Evolutionary conservation across 2,888 invertebrate genomes (phyloP).

Genomic region (Slavum lentiscoides): DNA sequence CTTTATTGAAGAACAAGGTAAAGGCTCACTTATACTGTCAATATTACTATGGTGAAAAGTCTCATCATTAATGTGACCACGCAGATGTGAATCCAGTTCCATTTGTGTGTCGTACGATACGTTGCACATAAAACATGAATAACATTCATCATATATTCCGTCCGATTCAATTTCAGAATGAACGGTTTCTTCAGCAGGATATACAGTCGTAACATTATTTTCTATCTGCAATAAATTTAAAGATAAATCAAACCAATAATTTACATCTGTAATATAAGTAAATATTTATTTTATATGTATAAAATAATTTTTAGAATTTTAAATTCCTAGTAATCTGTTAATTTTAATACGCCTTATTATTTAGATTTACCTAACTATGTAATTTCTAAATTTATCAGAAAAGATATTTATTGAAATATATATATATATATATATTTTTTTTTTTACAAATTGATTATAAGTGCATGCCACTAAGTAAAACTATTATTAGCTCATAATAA

Average conservation of each 20-base stretch:
- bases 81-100: constrained; percentile 39
- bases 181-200: not conserved
- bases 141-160: constrained; percentile 41
- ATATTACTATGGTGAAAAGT: constrained; percentile 48
- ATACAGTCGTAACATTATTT: not conserved
- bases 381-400: not conserved
- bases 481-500: too few relatives aligned
- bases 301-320: not conserved
- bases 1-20: constrained; percentile 30
- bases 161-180: constrained; percentile 33
- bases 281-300: not conserved
- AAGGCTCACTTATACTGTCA: constrained; percentile 38
- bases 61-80: constrained; percentile 38
- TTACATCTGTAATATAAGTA: not conserved
- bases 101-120: constrained; percentile 36
- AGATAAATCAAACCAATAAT: not conserved
- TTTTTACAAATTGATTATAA: too few relatives aligned
- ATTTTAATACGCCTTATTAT: not conserved
- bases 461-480: too few relatives aligned
- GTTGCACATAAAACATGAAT: constrained; percentile 51
- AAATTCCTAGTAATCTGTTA: not conserved
- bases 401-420: too few relatives aligned
- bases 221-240: constrained; percentile 18
- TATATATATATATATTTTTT: too few relatives aligned
- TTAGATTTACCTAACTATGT: not conserved